Evolutionary conservation across 2,113 vertebrate species (phyloP).

Genomic region (Gavia stellata): DNA sequence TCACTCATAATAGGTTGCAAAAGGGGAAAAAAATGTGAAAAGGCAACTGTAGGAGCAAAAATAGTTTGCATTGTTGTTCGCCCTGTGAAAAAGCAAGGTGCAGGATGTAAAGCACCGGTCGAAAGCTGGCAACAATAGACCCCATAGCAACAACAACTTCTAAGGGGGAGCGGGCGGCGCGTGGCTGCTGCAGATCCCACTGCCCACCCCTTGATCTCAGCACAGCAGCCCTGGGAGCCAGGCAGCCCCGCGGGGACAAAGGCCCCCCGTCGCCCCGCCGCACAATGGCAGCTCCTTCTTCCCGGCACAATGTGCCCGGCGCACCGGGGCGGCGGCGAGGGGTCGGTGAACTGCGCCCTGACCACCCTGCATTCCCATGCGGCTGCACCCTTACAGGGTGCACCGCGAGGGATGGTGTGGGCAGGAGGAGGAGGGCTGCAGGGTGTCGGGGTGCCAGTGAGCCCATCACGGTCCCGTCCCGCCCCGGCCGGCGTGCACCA

Average conservation of each 20-base stretch:
- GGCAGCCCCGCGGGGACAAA: conserved; percentile 32
- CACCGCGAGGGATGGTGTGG: fast-evolving
- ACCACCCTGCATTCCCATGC: too few species aligned
- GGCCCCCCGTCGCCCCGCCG: neutral
- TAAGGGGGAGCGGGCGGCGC: conserved; percentile 30
- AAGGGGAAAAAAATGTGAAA: neutral
- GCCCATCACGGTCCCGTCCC: fast-evolving
- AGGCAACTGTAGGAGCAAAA: conserved; percentile 23
- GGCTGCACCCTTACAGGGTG: fast-evolving
- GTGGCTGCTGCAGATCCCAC: conserved; percentile 21
- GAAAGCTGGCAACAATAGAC: conserved; percentile 51
- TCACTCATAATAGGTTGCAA: neutral
- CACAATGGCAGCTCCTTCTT: conserved; percentile 46
- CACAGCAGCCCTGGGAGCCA: neutral
- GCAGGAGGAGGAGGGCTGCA: neutral
- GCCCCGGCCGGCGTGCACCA: fast-evolving
- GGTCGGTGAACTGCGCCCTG: neutral
- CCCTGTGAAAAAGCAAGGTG: conserved; percentile 52
- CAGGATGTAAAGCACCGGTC: conserved; percentile 33
- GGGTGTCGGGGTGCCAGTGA: fast-evolving
- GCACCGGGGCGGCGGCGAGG: neutral
- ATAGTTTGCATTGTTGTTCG: conserved; percentile 56
- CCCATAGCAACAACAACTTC: conserved; percentile 66
- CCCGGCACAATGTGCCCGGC: neutral
- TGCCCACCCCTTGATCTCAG: conserved; percentile 42